Evolutionary conservation across 2,797 vertebrate species (phyloP).

Genomic region (Tadarida brasiliensis): DNA sequence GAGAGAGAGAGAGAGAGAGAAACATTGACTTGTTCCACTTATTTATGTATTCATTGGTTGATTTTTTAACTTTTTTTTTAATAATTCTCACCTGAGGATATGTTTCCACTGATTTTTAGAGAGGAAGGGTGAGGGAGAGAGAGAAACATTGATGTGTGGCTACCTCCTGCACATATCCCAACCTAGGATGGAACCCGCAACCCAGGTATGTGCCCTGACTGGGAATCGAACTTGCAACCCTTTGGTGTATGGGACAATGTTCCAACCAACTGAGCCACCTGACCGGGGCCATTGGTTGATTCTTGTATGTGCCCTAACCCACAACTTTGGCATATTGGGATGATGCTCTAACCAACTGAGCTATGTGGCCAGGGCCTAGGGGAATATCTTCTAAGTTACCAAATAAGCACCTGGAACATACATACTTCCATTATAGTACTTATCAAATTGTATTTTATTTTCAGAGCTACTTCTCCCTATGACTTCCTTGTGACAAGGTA

Average conservation of each 20-base stretch:
- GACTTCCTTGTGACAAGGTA: conserved; percentile 21
- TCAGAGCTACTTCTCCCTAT: neutral
- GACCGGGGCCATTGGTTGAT: neutral
- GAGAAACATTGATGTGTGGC: neutral
- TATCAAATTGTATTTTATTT: neutral
- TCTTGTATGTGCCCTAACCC: neutral
- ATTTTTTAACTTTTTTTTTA: too few relatives aligned
- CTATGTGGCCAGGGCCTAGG: neutral
- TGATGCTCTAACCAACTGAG: neutral
- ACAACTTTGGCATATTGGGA: neutral
- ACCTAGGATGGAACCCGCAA: neutral
- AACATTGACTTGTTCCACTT: too few relatives aligned
- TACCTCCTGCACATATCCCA: neutral
- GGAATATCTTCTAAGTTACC: conserved; percentile 2
- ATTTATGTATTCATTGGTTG: too few relatives aligned
- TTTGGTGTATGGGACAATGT: neutral
- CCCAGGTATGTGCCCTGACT: neutral
- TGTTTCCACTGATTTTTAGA: too few relatives aligned
- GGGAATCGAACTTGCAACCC: neutral
- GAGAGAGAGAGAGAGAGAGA: too few relatives aligned
- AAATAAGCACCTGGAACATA: conserved; percentile 17
- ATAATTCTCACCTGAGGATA: too few relatives aligned
- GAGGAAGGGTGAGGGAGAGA: neutral
- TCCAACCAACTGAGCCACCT: neutral
- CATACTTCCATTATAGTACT: neutral